Base-by-base conservation (phyloP, 1,140 invertebrate genomes). In the Bombus balteatus region DNA sequence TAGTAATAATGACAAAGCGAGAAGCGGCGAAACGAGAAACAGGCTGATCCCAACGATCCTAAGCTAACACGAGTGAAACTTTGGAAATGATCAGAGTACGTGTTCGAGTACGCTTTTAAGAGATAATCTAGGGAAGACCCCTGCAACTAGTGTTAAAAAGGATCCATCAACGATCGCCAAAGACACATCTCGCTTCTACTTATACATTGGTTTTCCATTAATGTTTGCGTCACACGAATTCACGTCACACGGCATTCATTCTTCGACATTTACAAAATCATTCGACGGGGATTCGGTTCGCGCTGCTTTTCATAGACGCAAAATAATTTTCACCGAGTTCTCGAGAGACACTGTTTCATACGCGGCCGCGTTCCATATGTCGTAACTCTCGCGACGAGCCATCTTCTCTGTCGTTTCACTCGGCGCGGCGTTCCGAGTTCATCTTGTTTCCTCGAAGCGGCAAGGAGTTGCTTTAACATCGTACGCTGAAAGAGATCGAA, bases 101-200 rank as follows among this genome's bases (percentile, higher is more conserved):
- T 41, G 39, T 72, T 41, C 28, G 34, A 62, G 13, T 39, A 75
- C 66, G 85, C 85, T 86, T 86, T 57, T 83, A 53, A 75, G 73
- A 77, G 43, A 65, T 59, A 62, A 71, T 70, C 32, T 70, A 85
- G 78, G 84, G 79, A 85, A 72, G 79, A 85, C 84, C 84, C 84
- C 79, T 74, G 71, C 84, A 57, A 75, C 32, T 85, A 85, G 84
- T 34, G 79, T 85, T 75, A 18, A 74, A 81, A 86, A 83, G 72
- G 65, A 85, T 85, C 84, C 84, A 85, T 85, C 71, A 81, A 85
- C 84, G 84, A 85, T 85, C 84, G 79, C 84, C 59, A 85, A 75
- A 81, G n/a, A 85, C 79, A 85, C 79, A 62, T 81, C 28, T 75
- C 78, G 78, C 78, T 85, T 85, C 43, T 75, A 76, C 66, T 71